Conservation (phyloP, 2,888 invertebrate genomes). For the Tenthredo distinguenda region DNA sequence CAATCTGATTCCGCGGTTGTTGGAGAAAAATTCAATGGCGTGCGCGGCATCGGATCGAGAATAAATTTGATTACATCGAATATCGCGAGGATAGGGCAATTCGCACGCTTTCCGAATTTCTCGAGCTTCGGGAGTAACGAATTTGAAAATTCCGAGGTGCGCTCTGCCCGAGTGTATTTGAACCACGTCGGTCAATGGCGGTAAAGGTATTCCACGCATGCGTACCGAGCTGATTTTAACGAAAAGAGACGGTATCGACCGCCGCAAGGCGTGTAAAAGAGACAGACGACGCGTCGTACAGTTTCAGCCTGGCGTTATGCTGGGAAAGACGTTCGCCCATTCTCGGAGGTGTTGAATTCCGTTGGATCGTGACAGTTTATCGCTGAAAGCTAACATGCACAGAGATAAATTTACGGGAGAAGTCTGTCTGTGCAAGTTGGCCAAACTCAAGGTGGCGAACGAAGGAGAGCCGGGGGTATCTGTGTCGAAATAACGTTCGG, state of each 20-base stretch:
- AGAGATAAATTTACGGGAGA: background rate
- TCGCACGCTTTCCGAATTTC: background rate
- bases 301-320: slow-evolving; percentile 26
- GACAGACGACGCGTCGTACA: background rate
- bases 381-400: background rate
- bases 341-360: background rate
- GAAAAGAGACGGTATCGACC: slow-evolving; percentile 37
- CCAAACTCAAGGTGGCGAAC: slow-evolving; percentile 8
- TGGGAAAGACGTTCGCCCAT: background rate
- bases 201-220: background rate
- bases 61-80: background rate
- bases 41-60: background rate
- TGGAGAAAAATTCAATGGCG: background rate
- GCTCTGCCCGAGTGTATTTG: background rate
- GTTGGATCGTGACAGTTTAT: background rate
- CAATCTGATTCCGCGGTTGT: background rate
- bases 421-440: background rate
- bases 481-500: slow-evolving; percentile 6
- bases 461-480: background rate
- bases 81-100: background rate
- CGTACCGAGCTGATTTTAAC: background rate
- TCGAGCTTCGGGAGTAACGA: background rate
- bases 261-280: slow-evolving; percentile 1
- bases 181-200: slow-evolving; percentile 17
- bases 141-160: background rate